phyloP scores from a whole-genome alignment of 2,113 vertebrate species.

The Illadopsis cleaveri region DNA sequence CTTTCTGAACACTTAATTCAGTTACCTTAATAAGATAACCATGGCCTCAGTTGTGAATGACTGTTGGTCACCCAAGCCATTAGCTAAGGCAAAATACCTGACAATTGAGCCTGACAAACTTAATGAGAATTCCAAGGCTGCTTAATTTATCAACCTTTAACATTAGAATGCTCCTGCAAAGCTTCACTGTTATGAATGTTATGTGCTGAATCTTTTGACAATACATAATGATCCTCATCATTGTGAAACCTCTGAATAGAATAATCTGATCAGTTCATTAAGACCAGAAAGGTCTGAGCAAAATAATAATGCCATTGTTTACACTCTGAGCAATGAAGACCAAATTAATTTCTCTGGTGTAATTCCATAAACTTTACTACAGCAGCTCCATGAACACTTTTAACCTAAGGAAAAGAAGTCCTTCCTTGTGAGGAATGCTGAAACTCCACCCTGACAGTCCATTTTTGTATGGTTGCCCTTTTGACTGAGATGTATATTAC shows the following conservation, averaged over 20 bases:
- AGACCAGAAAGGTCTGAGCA: neutral
- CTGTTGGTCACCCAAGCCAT: slow-evolving; percentile 36
- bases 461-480: neutral
- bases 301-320: slow-evolving; percentile 45
- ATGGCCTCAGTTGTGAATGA: neutral
- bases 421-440: neutral
- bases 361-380: neutral
- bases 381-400: neutral
- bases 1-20: neutral
- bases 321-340: neutral
- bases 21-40: neutral
- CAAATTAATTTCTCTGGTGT: neutral
- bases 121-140: slow-evolving; percentile 43
- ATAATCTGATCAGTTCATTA: slow-evolving; percentile 52
- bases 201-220: slow-evolving; percentile 51
- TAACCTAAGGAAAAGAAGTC: neutral
- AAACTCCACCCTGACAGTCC: neutral
- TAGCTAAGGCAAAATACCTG: slow-evolving; percentile 34
- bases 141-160: slow-evolving; percentile 50
- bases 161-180: neutral
- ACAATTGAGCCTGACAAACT: slow-evolving; percentile 25
- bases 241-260: slow-evolving; percentile 24
- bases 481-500: neutral
- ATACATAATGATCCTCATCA: slow-evolving; percentile 44
- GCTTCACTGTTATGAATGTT: slow-evolving; percentile 20